These are phyloP conservation scores for Cichlasoma orientale DNA, from an alignment of 2,797 vertebrate species.

Conservation along the genomic window DNA sequence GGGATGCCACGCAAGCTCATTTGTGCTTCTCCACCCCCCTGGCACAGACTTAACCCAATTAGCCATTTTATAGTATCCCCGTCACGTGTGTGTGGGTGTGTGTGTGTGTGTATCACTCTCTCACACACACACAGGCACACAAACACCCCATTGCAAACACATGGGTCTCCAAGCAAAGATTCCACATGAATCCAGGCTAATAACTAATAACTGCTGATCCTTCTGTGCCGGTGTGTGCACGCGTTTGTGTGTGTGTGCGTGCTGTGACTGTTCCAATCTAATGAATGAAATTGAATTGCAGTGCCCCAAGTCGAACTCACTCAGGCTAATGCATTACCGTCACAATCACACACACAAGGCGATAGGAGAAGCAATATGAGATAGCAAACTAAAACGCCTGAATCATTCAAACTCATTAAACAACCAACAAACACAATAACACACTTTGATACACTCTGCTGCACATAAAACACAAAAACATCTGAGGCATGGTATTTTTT, in stretches of 20 bases:
- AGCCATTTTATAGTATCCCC: constrained; percentile 54
- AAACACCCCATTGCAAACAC: background rate
- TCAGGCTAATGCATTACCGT: constrained; percentile 55
- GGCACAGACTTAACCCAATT: constrained; percentile 73
- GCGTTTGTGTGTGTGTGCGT: background rate
- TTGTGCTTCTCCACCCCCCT: constrained; percentile 42
- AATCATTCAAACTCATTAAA: constrained; percentile 61
- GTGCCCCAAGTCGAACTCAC: constrained; percentile 49
- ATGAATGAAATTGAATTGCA: constrained; percentile 62
- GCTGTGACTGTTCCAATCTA: constrained; percentile 55
- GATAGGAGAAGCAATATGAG: constrained; percentile 51
- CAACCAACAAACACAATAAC: constrained; percentile 38
- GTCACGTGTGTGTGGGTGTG: constrained; percentile 8
- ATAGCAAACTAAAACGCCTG: constrained; percentile 40
- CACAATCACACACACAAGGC: constrained; percentile 31
- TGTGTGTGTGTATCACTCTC: background rate
- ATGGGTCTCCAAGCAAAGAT: constrained; percentile 34
- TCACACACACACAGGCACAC: background rate
- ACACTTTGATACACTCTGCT: constrained; percentile 26
- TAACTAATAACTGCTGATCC: constrained; percentile 55
- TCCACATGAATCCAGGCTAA: constrained; percentile 45
- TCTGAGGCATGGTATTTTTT: background rate
- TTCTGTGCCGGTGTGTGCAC: background rate
- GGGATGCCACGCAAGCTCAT: constrained; percentile 48
- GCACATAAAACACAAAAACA: background rate